Base-by-base conservation (phyloP, 2,888 invertebrate species). In the Carcina quercana region DNA sequence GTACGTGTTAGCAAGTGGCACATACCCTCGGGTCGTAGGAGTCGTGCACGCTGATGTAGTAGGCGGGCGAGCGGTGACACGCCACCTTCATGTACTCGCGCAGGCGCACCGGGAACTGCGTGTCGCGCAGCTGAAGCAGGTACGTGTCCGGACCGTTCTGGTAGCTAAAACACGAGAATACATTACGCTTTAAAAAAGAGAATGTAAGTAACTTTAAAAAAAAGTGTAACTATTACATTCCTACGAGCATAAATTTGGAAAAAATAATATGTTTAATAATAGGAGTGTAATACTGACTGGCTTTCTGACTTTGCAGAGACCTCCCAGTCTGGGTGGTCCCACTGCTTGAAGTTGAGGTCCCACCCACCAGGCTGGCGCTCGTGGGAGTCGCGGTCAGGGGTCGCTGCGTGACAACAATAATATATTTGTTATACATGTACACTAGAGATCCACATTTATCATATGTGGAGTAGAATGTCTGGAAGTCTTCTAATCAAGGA, bases 81-180 rank as follows among this genome's bases (percentile, higher is more conserved):
- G 95, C 95, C n/a, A 95, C 94, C 84, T 96, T 95, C 93, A 96
- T 94, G 71, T 96, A 96, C 71, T 95, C 94, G 36, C 96, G 90
- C 45, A 97, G 86, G 13, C 96, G 88, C 25, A 94, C 94, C n/a
- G 98, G 97, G 86, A 98, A 97, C 67, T 92, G 91, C 0, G 96
- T 93, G 75, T 98, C 98, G 31, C 96, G 89, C 11, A 97, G 86
- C 65, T 98, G 98, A 25, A 98, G 87, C 5, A 98, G 84, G 69
- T 98, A 97, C 1, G 98, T 97, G 67, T 98, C 98, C 0, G 97
- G 97, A 0, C 98, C 98, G 71, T 95, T 93, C 82, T 97, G 96
- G 78, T 97, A 97, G 60, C 96, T 95, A 56, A 29, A 10, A 6
- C 20, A 19, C 20, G 20, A n/a, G 19, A 19, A 19, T 8, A 19